phyloP scores from a whole-genome alignment of 2,888 invertebrate species.

The Metacarcinus magister region DNA sequence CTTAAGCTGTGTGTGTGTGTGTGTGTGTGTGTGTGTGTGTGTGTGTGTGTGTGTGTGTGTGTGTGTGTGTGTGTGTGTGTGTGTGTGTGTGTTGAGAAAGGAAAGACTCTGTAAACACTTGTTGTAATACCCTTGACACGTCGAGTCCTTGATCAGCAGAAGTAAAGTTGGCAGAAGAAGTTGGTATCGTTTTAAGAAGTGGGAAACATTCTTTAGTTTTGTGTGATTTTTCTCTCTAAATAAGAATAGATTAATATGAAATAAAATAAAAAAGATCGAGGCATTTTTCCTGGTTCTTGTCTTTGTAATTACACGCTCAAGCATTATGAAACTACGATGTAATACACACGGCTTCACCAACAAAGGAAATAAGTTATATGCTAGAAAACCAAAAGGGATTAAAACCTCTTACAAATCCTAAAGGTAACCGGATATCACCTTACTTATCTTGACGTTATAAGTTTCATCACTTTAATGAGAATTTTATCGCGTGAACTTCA shows the following conservation, averaged over 20 bases:
- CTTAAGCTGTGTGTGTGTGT: not conserved
- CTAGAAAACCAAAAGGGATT: not conserved
- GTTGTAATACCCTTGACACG: not conserved
- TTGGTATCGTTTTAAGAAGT: not conserved
- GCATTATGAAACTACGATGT: not conserved
- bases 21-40: not conserved
- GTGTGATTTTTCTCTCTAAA: too few species aligned
- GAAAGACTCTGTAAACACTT: not conserved
- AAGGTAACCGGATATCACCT: not conserved
- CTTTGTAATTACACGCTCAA: not conserved
- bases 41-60: not conserved
- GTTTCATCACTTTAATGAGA: not conserved
- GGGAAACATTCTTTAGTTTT: not conserved
- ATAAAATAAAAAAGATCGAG: not conserved
- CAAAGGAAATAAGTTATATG: not conserved
- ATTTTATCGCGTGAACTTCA: not conserved
- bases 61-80: conserved; percentile 1
- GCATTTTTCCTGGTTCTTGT: not conserved
- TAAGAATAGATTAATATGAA: not conserved
- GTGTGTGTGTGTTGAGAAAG: not conserved
- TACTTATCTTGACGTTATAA: not conserved
- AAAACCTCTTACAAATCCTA: not conserved
- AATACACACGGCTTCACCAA: not conserved
- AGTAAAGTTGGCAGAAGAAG: not conserved
- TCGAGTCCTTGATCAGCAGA: not conserved